Percentiles rank a stretch among this genome's conserved stretches.
Conservation (phyloP, 2,113 vertebrate species). For the Phylloscopus trochilus region DNA sequence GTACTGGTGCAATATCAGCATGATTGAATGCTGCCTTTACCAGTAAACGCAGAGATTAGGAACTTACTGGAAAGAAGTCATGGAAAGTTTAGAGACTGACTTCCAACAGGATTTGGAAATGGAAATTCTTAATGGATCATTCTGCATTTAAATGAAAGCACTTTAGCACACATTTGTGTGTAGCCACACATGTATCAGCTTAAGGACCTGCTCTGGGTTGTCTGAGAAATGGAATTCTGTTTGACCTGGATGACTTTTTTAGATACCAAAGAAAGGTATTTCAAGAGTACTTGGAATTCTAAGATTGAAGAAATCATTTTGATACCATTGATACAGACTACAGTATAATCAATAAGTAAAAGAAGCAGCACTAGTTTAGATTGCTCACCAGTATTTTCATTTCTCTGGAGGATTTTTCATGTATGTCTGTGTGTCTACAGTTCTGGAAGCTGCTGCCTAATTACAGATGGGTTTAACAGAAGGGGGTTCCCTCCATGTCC, state of each 20-base stretch:
- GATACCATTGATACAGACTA: neutral
- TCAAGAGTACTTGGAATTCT: neutral
- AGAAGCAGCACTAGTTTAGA: neutral
- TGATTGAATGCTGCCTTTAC: neutral
- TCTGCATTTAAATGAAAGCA: neutral
- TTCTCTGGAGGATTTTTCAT: neutral
- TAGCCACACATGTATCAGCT: neutral
- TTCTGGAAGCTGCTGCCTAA: neutral
- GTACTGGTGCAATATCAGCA: neutral
- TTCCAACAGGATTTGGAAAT: neutral
- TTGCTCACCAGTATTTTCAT: neutral
- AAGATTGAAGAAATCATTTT: neutral
- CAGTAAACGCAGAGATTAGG: neutral
- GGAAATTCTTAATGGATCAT: neutral
- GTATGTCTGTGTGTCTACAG: fast-evolving
- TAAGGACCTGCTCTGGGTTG: neutral
- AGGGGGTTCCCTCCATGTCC: neutral
- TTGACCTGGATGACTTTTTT: neutral
- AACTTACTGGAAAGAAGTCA: conserved; percentile 5
- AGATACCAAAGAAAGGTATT: neutral
- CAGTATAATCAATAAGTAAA: neutral
- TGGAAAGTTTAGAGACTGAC: neutral
- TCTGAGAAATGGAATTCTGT: neutral
- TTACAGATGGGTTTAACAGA: neutral
- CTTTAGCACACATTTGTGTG: neutral